Evolutionary conservation across 2,797 vertebrate genomes (phyloP), one percentile per base, ranked within the genome.

Genomic region (Miichthys miiuy): DNA sequence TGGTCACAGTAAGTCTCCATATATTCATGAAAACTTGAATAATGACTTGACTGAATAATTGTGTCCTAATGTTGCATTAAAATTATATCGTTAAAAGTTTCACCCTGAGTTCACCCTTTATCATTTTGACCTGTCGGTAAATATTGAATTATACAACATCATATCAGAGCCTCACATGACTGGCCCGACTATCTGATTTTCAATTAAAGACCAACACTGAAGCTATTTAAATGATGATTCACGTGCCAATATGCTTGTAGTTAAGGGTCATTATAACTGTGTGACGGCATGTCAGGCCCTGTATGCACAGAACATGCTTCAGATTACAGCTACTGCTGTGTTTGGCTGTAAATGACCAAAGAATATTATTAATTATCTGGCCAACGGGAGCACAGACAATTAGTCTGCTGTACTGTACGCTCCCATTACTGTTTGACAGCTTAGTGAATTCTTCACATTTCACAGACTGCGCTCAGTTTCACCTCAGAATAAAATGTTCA

Each of bases 211-310:
- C 38, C 42, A 25, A 77, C 8, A 41, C 34, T 1, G 18, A 34
- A 21, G 48, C n/a, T 55, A 18, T 52, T 61, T 0, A 64, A 78
- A 21, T 42, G 4, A 30, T 14, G 13, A 54, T 41, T 55, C 65
- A 57, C 66, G 50, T 47, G 30, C 18, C 9, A 76, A 34, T 14
- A 55, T 57, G 41, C 48, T 52, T 46, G 23, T 5, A 42, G 67
- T 57, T 54, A 50, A 42, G 2, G 25, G 30, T 60, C 67, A 78
- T 80, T 72, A 60, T 27, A 63, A 34, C 17, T 44, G 44, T 57
- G 63, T 61, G 69, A 75, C 17, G 56, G 46, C 42, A 51, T 51
- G 73, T 61, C 60, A 63, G 61, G 72, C 66, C 73, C 66, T 58
- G 42, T 50, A 60, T 60, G 23, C 52, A 30, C 11, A 44, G 42